Percentiles rank a stretch among this genome's conserved stretches.
These are phyloP conservation scores for Pelodytes ibericus DNA, from an alignment of 2,797 vertebrate genomes.

Conservation along the genomic window DNA sequence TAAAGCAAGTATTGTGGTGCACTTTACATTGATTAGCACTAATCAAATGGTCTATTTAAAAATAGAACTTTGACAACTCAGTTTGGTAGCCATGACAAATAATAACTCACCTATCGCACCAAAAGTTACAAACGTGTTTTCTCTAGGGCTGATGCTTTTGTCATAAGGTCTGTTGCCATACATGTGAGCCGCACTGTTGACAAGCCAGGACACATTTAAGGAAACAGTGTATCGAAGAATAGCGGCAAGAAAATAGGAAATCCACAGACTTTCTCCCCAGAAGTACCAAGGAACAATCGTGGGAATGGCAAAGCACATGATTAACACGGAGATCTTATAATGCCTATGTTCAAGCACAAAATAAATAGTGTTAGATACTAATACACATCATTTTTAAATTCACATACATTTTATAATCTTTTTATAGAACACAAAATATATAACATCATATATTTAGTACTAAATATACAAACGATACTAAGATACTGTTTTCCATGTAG, in stretches of 20 bases:
- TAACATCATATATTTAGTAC: no score
- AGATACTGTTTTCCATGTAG: no score
- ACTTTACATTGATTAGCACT: no score
- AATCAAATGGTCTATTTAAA: no score
- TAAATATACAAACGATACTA: no score
- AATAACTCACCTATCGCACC: constrained; percentile 79
- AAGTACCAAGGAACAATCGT: constrained; percentile 78
- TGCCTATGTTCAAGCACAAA: constrained; percentile 64
- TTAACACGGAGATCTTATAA: constrained; percentile 73
- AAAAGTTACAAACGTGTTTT: constrained; percentile 74
- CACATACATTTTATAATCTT: no score
- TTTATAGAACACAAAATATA: no score
- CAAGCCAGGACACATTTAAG: constrained; percentile 77
- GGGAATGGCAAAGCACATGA: constrained; percentile 79
- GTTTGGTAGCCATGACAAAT: no score
- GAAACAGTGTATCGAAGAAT: constrained; percentile 77
- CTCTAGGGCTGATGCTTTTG: constrained; percentile 75
- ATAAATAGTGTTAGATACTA: background rate
- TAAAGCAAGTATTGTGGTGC: no score
- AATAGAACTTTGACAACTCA: no score
- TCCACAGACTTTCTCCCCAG: constrained; percentile 81
- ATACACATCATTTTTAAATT: no score
- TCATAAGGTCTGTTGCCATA: constrained; percentile 79
- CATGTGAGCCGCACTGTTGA: constrained; percentile 80
- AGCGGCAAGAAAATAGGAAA: constrained; percentile 77